phyloP scores from a whole-genome alignment of 1,140 invertebrate species.

The Hylaeus volcanicus region DNA sequence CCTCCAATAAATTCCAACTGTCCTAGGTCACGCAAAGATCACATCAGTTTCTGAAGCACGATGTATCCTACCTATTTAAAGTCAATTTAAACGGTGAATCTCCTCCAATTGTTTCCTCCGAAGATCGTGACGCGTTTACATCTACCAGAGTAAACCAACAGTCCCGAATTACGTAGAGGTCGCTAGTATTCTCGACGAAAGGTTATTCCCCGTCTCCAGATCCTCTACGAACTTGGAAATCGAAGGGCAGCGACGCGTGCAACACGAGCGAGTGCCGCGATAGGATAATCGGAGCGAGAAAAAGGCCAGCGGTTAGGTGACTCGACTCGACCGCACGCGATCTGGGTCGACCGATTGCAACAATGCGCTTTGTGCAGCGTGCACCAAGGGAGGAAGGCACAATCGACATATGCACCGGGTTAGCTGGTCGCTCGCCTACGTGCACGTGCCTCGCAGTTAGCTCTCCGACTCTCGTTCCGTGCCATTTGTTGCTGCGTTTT shows the following conservation, averaged over 20 bases:
- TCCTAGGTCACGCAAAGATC: not conserved
- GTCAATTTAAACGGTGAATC: too few relatives aligned
- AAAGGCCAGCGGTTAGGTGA: not conserved
- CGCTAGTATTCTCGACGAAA: too few relatives aligned
- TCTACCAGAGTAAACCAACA: too few relatives aligned
- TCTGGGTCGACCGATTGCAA: conserved; percentile 65
- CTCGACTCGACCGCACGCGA: conserved; percentile 41
- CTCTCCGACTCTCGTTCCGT: conserved; percentile 33
- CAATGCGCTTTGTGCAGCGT: conserved; percentile 64
- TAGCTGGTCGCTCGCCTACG: conserved; percentile 45
- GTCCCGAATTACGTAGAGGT: too few relatives aligned
- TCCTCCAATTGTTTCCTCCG: too few relatives aligned
- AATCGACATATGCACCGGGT: conserved; percentile 35
- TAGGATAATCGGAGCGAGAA: not conserved
- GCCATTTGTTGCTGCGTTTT: conserved; percentile 43
- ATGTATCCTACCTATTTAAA: too few relatives aligned
- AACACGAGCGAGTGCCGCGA: not conserved
- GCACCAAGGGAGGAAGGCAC: conserved; percentile 12
- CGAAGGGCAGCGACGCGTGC: not conserved
- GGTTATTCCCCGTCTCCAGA: not conserved
- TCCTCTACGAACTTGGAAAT: not conserved
- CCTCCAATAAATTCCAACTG: too few relatives aligned
- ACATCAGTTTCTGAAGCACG: not conserved
- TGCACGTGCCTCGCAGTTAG: conserved; percentile 44
- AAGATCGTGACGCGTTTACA: too few relatives aligned